phyloP scores from a whole-genome alignment of 2,888 invertebrate species.

The Orthosia gothica region DNA sequence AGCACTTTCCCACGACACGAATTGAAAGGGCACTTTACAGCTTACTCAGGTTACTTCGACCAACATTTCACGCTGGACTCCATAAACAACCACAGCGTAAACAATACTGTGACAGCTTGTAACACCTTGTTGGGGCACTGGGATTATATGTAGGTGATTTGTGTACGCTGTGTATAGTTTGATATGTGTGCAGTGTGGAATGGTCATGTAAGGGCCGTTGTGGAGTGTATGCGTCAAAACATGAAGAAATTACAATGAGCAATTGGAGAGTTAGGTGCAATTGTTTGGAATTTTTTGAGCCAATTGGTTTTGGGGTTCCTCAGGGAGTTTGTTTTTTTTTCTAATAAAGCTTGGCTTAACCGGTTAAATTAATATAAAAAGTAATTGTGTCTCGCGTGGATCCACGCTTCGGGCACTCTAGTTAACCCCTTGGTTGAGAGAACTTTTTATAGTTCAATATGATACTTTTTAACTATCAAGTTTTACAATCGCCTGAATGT shows the following conservation, averaged over 20 bases:
- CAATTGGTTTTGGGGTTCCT: constrained; percentile 54
- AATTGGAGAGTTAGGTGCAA: constrained; percentile 53
- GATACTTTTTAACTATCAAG: background rate
- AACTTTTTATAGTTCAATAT: too few relatives aligned
- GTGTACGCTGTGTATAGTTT: constrained; percentile 44
- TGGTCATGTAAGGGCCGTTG: constrained; percentile 28
- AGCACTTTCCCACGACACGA: constrained; percentile 73
- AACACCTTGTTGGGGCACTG: constrained; percentile 24
- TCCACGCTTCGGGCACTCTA: too few relatives aligned
- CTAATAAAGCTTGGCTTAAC: background rate
- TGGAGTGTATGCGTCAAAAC: constrained; percentile 65
- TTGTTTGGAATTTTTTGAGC: constrained; percentile 62
- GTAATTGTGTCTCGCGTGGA: too few relatives aligned
- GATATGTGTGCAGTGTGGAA: constrained; percentile 22
- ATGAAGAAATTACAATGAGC: constrained; percentile 66
- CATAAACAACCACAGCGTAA: constrained; percentile 68
- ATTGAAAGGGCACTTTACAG: constrained; percentile 73
- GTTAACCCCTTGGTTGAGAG: too few relatives aligned
- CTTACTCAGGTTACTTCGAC: constrained; percentile 70
- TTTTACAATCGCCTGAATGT: constrained; percentile 2
- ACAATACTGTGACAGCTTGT: constrained; percentile 35
- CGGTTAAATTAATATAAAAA: too few relatives aligned
- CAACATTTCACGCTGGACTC: constrained; percentile 65
- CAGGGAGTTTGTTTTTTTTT: constrained; percentile 23
- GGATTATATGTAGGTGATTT: constrained; percentile 22